A percentile compares a stretch with the other conserved stretches of the same genome.
Evolutionary conservation across 2,113 vertebrate species (phyloP).

Genomic region (Dipodomys spectabilis): DNA sequence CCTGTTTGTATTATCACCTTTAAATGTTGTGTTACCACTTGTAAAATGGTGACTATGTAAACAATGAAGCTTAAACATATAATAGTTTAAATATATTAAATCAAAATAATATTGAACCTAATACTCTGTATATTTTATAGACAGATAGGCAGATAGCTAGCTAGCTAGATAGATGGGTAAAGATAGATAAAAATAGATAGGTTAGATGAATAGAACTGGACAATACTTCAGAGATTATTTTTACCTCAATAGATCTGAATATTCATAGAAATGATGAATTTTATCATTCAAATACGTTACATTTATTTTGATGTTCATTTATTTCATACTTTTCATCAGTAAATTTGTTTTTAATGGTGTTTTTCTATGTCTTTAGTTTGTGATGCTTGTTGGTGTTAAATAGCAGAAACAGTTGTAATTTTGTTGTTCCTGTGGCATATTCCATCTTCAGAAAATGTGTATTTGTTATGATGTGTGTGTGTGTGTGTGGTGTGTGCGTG

Average conservation of each 20-base stretch:
- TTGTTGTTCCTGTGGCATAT: too few relatives aligned
- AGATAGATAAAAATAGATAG: too few relatives aligned
- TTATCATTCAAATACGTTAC: not conserved
- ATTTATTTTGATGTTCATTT: not conserved
- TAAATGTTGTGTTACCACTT: not conserved
- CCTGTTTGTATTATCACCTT: not conserved
- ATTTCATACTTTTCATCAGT: not conserved
- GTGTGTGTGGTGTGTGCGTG: not conserved
- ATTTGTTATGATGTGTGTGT: not conserved
- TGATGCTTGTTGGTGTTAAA: not conserved
- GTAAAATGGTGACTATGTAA: not conserved
- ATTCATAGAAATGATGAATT: not conserved
- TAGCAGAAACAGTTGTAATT: too few relatives aligned
- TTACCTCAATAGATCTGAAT: not conserved
- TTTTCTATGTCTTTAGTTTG: not conserved
- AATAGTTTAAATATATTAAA: not conserved
- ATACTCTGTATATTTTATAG: not conserved
- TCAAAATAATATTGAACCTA: not conserved
- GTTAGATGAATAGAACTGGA: not conserved
- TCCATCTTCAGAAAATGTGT: too few relatives aligned
- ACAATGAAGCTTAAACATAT: not conserved
- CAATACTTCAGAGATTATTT: not conserved
- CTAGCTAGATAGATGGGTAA: not conserved
- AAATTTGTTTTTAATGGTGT: not conserved
- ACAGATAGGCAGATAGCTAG: too few relatives aligned